phyloP scores from a whole-genome alignment of 2,888 invertebrate genomes.

The Taenaris catops region DNA sequence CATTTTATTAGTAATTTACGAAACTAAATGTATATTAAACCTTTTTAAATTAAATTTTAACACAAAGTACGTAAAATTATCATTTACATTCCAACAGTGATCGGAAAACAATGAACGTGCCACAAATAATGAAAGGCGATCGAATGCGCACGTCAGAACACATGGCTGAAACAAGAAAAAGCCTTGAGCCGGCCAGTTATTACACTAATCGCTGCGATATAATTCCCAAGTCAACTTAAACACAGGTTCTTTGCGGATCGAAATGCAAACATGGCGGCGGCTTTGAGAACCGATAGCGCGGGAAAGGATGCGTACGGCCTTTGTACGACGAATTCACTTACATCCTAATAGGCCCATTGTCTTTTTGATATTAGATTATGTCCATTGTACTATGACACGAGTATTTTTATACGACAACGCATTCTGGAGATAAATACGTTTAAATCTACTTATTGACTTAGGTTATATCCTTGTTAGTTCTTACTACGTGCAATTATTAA shows the following conservation, averaged over 20 bases:
- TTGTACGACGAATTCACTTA: conserved; percentile 24
- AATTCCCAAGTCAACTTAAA: conserved; percentile 79
- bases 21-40: no score
- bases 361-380: conserved; percentile 11
- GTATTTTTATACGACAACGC: conserved; percentile 1
- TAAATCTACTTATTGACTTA: no score
- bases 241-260: conserved; percentile 77
- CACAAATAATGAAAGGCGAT: conserved; percentile 60
- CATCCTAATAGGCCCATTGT: conserved; percentile 9
- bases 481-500: no score
- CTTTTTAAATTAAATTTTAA: no score
- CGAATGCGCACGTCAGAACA: conserved; percentile 52
- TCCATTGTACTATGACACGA: conserved; percentile 5
- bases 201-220: conserved; percentile 80
- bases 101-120: conserved; percentile 55
- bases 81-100: no score
- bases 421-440: no score
- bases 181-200: conserved; percentile 73
- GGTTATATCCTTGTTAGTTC: no score
- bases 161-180: conserved; percentile 68
- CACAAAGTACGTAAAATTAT: no score
- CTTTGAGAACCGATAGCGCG: conserved; percentile 65
- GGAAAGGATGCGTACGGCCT: conserved; percentile 46
- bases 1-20: no score
- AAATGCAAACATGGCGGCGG: conserved; percentile 79